Evolutionary conservation across 2,888 invertebrate genomes (phyloP).

Genomic region (Chymomyza amoena): DNA sequence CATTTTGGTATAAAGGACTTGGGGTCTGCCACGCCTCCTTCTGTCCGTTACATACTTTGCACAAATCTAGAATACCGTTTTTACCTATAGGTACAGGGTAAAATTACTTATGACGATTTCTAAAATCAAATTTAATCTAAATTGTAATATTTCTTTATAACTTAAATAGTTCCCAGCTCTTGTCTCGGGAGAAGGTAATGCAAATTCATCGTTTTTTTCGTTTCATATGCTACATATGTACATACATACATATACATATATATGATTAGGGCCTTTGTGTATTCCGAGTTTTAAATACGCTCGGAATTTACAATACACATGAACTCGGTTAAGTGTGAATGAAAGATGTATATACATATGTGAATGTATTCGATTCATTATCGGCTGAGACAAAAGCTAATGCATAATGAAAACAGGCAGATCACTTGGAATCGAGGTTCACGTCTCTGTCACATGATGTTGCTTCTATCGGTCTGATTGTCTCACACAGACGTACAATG

Average conservation of each 20-base stretch:
- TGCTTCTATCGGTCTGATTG: constrained; percentile 2
- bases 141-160: too few species aligned
- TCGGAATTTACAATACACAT: background rate
- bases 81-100: too few species aligned
- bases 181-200: background rate
- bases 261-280: background rate
- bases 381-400: background rate
- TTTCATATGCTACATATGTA: background rate
- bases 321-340: background rate
- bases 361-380: background rate
- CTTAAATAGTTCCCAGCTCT: background rate
- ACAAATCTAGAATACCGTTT: too few species aligned
- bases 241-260: background rate
- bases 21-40: too few species aligned
- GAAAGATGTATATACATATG: background rate
- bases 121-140: too few species aligned
- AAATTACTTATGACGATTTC: too few species aligned
- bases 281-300: background rate
- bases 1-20: too few species aligned
- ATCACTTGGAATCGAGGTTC: background rate
- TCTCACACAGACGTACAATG: background rate
- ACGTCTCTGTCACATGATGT: constrained; percentile 3
- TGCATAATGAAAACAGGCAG: background rate
- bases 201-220: background rate
- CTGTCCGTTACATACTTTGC: too few species aligned